Evolutionary conservation across 1,140 invertebrate species (phyloP).

Genomic region (Zaprionus inermis): DNA sequence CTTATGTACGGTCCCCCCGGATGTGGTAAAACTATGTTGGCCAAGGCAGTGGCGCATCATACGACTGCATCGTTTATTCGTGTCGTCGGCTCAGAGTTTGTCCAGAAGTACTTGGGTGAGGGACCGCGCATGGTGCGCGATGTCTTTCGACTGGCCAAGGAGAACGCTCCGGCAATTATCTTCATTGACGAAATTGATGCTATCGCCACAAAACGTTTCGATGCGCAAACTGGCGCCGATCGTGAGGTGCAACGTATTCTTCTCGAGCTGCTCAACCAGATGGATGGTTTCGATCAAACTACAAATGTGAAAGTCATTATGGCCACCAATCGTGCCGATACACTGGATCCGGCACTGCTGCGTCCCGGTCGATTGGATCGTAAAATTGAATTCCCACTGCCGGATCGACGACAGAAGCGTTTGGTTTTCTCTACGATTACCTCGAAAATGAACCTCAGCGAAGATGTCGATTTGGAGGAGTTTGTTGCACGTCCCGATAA

Average conservation of each 20-base stretch:
- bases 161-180: conserved; percentile 99
- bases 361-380: conserved; percentile 98
- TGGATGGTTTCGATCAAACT: conserved; percentile 99
- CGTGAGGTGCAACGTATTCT: conserved; percentile 99
- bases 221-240: conserved; percentile 99
- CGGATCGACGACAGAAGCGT: conserved; percentile 98
- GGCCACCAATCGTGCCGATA: conserved; percentile 99
- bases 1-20: conserved; percentile 99
- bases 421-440: conserved; percentile 99
- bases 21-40: conserved; percentile 98
- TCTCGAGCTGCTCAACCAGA: conserved; percentile 98
- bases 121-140: conserved; percentile 99
- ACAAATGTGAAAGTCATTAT: conserved; percentile 99
- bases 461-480: conserved; percentile 99
- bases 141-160: conserved; percentile 99
- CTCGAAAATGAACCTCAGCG: conserved; percentile 99
- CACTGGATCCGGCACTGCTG: conserved; percentile 98
- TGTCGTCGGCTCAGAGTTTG: conserved; percentile 99
- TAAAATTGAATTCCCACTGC: conserved; percentile 99
- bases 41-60: conserved; percentile 98
- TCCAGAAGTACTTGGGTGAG: conserved; percentile 99
- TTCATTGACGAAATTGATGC: conserved; percentile 99
- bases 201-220: conserved; percentile 99
- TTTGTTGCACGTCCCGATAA: conserved; percentile 99
- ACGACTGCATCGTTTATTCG: conserved; percentile 99